These are phyloP conservation scores for Diaprepes abbreviatus DNA, from an alignment of 2,888 invertebrate genomes.

Conservation along the genomic window DNA sequence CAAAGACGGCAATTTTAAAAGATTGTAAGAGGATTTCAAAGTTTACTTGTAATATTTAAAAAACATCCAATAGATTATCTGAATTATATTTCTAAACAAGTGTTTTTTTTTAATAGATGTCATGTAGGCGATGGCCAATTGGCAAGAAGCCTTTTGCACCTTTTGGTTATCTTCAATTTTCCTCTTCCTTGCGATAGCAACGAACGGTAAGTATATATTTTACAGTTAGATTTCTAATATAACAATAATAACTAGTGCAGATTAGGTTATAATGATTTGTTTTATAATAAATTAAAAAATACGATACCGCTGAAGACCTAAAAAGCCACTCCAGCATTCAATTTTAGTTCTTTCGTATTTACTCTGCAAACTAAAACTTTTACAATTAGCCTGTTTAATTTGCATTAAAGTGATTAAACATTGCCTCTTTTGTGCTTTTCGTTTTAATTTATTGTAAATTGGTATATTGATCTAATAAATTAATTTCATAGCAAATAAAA, in stretches of 20 bases:
- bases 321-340: constrained; percentile 21
- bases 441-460: constrained; percentile 6
- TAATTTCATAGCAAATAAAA: not conserved
- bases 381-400: constrained; percentile 3
- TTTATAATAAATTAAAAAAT: constrained; percentile 19
- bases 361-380: not conserved
- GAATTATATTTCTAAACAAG: no score
- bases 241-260: constrained; percentile 10
- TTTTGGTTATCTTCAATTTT: constrained; percentile 14
- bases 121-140: constrained; percentile 58
- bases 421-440: not conserved
- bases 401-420: constrained; percentile 7
- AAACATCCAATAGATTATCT: no score
- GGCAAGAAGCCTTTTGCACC: constrained; percentile 52
- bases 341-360: not conserved
- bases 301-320: constrained; percentile 29
- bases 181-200: constrained; percentile 12
- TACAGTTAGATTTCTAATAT: constrained; percentile 19
- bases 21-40: no score
- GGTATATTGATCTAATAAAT: not conserved
- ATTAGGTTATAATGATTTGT: constrained; percentile 16
- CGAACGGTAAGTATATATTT: constrained; percentile 32
- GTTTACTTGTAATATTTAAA: no score
- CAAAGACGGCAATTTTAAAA: no score
- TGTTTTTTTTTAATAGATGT: constrained; percentile 60